Conservation (phyloP, 2,797 vertebrate genomes). For the Eutrigla gurnardus region DNA sequence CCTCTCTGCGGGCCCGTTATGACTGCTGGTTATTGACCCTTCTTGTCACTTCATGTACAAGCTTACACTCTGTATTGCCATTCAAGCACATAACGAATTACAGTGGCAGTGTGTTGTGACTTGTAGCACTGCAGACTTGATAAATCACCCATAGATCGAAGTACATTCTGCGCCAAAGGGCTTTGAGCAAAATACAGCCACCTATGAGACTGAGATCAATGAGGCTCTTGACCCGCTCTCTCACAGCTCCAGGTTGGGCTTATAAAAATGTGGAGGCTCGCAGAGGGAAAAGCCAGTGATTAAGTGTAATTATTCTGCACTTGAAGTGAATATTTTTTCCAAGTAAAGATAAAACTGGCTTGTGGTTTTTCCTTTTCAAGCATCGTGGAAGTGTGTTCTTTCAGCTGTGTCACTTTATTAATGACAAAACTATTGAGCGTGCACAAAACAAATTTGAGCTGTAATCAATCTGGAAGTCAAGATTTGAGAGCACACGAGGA, state of each 20-base stretch:
- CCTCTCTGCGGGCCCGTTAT: conserved; percentile 52
- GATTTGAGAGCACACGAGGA: conserved; percentile 7
- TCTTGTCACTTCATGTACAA: conserved; percentile 68
- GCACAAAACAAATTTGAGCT: conserved; percentile 35
- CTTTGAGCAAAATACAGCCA: conserved; percentile 86
- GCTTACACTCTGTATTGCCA: conserved; percentile 70
- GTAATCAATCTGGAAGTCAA: conserved; percentile 41
- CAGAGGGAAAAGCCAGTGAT: conserved; percentile 48
- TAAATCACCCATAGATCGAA: conserved; percentile 84
- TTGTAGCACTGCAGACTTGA: conserved; percentile 80
- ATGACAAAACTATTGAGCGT: conserved; percentile 48
- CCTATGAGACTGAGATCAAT: conserved; percentile 86
- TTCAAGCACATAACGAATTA: conserved; percentile 82
- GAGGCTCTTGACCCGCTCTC: conserved; percentile 84
- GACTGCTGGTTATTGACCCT: conserved; percentile 74
- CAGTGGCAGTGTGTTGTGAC: conserved; percentile 73
- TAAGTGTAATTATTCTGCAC: conserved; percentile 57
- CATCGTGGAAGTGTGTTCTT: conserved; percentile 3
- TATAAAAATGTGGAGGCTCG: conserved; percentile 22
- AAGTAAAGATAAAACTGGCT: conserved; percentile 20
- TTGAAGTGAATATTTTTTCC: conserved; percentile 25
- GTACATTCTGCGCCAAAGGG: conserved; percentile 79
- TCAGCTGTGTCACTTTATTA: conserved; percentile 36
- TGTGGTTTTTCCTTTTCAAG: conserved; percentile 7
- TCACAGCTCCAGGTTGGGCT: conserved; percentile 75